Conservation (phyloP, 2,888 invertebrate species). For the Ectropis crepuscularia region DNA sequence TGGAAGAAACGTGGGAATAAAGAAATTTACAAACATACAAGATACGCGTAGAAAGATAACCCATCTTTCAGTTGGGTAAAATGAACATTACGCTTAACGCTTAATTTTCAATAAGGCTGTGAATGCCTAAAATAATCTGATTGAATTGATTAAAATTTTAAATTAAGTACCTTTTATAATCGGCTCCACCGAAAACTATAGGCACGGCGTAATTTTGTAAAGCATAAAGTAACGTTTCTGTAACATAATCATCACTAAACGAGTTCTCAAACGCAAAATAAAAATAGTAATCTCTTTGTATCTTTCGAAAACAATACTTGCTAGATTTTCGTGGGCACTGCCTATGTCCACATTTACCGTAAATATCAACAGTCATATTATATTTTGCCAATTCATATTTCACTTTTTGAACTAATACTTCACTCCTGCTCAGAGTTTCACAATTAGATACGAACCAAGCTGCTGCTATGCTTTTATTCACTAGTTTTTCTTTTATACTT, state of each 20-base stretch:
- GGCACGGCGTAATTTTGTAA: conserved; percentile 84
- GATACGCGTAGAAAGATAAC: background rate
- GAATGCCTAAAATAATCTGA: no score
- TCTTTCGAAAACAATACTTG: conserved; percentile 42
- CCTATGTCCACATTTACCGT: conserved; percentile 51
- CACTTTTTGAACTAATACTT: conserved; percentile 43
- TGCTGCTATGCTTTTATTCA: conserved; percentile 28
- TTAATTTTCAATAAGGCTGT: no score
- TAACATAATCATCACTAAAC: conserved; percentile 59
- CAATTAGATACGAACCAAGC: conserved; percentile 68
- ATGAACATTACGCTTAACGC: no score
- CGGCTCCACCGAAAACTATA: conserved; percentile 86
- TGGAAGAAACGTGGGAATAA: no score
- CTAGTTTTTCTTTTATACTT: conserved; percentile 40
- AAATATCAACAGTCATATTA: conserved; percentile 51
- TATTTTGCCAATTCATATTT: conserved; percentile 41
- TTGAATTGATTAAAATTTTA: no score
- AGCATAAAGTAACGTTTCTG: conserved; percentile 59
- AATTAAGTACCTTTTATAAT: conserved; percentile 76
- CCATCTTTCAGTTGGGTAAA: background rate
- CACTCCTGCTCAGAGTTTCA: conserved; percentile 49
- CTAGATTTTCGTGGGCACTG: conserved; percentile 42
- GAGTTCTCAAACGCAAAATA: conserved; percentile 64
- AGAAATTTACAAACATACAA: no score
- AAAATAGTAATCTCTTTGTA: conserved; percentile 57